Percentiles rank a stretch among this genome's conserved stretches.
These are phyloP conservation scores for Drosophila tanythrix DNA, from an alignment of 2,888 invertebrate species.

Conservation along the genomic window DNA sequence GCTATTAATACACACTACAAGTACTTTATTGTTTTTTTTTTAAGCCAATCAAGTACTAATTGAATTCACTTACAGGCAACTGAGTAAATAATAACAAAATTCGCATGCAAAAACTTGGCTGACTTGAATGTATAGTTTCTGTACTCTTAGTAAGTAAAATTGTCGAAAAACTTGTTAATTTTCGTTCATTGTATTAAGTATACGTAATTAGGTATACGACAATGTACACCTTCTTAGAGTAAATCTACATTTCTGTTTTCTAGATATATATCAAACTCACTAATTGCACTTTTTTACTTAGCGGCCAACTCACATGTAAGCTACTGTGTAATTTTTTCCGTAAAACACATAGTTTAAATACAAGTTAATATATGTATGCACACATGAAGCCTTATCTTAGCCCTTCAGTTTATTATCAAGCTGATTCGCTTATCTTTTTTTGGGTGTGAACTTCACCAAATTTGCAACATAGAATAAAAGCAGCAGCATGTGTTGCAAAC, in stretches of 20 bases:
- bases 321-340: background rate
- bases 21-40: conserved; percentile 2
- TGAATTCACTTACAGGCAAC: background rate
- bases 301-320: background rate
- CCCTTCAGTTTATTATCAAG: background rate
- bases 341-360: background rate
- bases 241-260: background rate
- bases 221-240: background rate
- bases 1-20: background rate
- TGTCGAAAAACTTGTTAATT: background rate
- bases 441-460: background rate
- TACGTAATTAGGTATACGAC: conserved; percentile 11
- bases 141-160: background rate
- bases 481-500: too few species aligned
- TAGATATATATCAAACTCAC: background rate
- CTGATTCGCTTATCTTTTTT: background rate
- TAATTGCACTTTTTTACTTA: background rate
- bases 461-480: background rate
- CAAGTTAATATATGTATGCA: too few species aligned
- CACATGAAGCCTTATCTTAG: background rate
- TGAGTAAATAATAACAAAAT: conserved; percentile 9
- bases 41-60: background rate
- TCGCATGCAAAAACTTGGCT: background rate
- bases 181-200: background rate
- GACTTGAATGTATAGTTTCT: background rate